Evolutionary conservation across 2,113 vertebrate genomes (phyloP).

Genomic region (Pyxicephalus adspersus): DNA sequence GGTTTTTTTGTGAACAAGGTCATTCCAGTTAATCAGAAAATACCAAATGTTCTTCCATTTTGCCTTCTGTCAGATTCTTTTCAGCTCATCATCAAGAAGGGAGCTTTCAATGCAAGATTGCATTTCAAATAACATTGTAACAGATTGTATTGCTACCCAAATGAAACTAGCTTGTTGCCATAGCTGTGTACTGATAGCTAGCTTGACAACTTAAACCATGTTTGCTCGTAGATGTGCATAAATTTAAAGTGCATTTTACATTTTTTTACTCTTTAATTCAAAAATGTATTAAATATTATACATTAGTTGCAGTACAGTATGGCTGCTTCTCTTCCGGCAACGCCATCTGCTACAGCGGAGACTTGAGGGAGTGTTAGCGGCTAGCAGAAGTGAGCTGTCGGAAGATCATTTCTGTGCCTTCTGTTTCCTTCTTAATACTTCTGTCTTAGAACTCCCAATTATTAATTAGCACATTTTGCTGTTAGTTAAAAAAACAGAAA

Average conservation of each 20-base stretch:
- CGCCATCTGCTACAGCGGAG: constrained; percentile 52
- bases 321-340: constrained; percentile 51
- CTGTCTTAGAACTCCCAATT: constrained; percentile 48
- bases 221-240: constrained; percentile 26
- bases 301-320: constrained; percentile 43
- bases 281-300: constrained; percentile 31
- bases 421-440: constrained; percentile 52
- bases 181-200: constrained; percentile 18
- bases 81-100: constrained; percentile 49
- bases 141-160: constrained; percentile 44
- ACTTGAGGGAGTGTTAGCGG: constrained; percentile 57
- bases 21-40: constrained; percentile 56
- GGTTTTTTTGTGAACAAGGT: constrained; percentile 47
- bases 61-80: constrained; percentile 57
- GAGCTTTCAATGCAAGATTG: constrained; percentile 43
- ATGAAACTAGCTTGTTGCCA: constrained; percentile 42
- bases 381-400: constrained; percentile 57
- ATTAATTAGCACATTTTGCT: constrained; percentile 49
- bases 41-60: constrained; percentile 57
- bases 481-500: constrained; percentile 10
- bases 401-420: constrained; percentile 53
- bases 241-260: constrained; percentile 23
- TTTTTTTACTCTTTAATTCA: constrained; percentile 15
- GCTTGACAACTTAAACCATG: constrained; percentile 4
- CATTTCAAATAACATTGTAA: constrained; percentile 52